Conservation (phyloP, 2,113 vertebrate genomes). For the Oryctolagus cuniculus region mOryCun1.1 NC_091453.1:52636001-52636500, state of each 20-base stretch:
- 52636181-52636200: background rate
- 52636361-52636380: too few relatives aligned
- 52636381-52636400: too few relatives aligned
- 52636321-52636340: background rate
- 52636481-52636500: too few relatives aligned
- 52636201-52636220: background rate
- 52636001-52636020: constrained; percentile 20
- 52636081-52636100: background rate
- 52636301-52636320: background rate
- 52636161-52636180: background rate
- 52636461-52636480: too few relatives aligned
- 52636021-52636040: background rate
- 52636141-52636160: background rate
- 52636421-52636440: too few relatives aligned
- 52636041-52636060: constrained; percentile 38
- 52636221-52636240: constrained; percentile 18
- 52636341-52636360: too few relatives aligned
- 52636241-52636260: constrained; percentile 23
- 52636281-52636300: constrained; percentile 8
- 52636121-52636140: background rate
- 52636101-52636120: constrained; percentile 4
- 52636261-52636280: background rate
- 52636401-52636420: too few relatives aligned
- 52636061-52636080: background rate
- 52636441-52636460: too few relatives aligned